Conservation (phyloP, 2,888 invertebrate species). For the Athalia cordata region DNA sequence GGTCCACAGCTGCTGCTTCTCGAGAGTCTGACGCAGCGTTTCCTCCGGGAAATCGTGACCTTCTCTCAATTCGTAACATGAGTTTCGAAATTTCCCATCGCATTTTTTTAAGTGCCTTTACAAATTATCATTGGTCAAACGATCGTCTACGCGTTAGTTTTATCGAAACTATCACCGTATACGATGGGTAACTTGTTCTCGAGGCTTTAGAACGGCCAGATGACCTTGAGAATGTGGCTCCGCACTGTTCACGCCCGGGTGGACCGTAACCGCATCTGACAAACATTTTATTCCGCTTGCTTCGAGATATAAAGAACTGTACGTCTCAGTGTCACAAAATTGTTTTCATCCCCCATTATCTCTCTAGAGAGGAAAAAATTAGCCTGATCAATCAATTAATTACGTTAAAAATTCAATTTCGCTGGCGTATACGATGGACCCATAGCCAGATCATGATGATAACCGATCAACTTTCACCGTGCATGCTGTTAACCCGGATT, state of each 20-base stretch:
- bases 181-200: background rate
- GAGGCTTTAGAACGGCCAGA: slow-evolving; percentile 6
- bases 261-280: too few relatives aligned
- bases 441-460: background rate
- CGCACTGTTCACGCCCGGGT: too few relatives aligned
- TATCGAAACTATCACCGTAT: background rate
- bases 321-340: background rate
- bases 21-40: too few relatives aligned
- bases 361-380: background rate
- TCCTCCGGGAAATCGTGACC: too few relatives aligned
- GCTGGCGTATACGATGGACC: background rate
- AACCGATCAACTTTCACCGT: slow-evolving; percentile 32
- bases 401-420: background rate
- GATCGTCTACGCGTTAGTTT: background rate
- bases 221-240: background rate
- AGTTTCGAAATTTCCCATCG: too few relatives aligned
- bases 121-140: background rate
- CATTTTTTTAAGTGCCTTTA: too few relatives aligned
- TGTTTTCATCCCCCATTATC: background rate
- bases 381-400: background rate
- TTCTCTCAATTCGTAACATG: too few relatives aligned
- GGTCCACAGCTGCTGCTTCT: too few relatives aligned
- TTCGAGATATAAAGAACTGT: too few relatives aligned
- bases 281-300: too few relatives aligned
- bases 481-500: slow-evolving; percentile 4